Conservation (phyloP, 92 coral and sea anemone species). For the Epizoanthus scotinus region DNA sequence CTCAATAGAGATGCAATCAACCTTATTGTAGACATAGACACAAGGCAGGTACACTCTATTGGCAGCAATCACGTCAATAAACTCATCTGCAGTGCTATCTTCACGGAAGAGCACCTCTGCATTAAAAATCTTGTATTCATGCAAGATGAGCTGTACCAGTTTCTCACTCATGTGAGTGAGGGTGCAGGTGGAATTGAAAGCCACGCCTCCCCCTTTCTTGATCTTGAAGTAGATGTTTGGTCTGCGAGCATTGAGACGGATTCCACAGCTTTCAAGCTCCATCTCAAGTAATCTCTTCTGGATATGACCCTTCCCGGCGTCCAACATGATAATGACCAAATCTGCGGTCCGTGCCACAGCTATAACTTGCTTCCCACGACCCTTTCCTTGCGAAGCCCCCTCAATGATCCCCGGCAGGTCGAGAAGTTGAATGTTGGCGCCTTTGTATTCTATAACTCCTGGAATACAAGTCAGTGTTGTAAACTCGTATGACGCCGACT, state of each 20-base stretch:
- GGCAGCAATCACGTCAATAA: conserved; percentile 89
- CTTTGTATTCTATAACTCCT: conserved; percentile 90
- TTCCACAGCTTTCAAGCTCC: conserved; percentile 94
- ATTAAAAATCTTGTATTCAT: conserved; percentile 96
- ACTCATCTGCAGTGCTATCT: conserved; percentile 91
- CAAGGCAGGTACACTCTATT: conserved; percentile 93
- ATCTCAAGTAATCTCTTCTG: conserved; percentile 89
- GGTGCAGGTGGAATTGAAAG: conserved; percentile 90
- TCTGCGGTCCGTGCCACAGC: conserved; percentile 99
- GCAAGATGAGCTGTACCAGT: conserved; percentile 85
- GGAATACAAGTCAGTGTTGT: conserved; percentile 98
- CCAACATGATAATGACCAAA: conserved; percentile 95
- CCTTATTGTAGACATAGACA: conserved; percentile 95
- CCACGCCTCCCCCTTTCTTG: conserved; percentile 92
- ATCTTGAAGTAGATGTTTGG: conserved; percentile 96
- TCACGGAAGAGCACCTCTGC: conserved; percentile 99
- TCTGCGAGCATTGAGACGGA: conserved; percentile 79
- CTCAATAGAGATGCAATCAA: conserved; percentile 96
- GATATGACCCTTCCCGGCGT: conserved; percentile 88
- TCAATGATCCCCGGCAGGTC: conserved; percentile 98
- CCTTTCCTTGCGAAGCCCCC: conserved; percentile 96
- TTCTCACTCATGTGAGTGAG: conserved; percentile 93
- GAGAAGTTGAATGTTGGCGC: conserved; percentile 94
- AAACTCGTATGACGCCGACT: conserved; percentile 93
- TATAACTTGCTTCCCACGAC: conserved; percentile 91